phyloP scores from a whole-genome alignment of 2,888 invertebrate genomes.

The Plusia festucae region DNA sequence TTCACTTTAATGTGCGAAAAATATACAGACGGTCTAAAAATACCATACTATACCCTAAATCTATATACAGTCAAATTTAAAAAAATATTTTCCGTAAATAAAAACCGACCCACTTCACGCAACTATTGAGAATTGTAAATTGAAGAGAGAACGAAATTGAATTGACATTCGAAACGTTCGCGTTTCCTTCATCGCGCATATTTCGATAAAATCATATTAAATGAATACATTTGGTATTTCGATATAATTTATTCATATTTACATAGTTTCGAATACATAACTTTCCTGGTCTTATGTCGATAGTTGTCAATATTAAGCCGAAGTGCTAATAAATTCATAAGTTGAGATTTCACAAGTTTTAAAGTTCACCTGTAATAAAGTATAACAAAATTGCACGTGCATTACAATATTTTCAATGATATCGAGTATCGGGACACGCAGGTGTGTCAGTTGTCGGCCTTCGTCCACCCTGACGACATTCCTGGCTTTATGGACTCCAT shows the following conservation, averaged over 20 bases:
- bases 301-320: conserved; percentile 12
- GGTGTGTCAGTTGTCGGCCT: conserved; percentile 58
- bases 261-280: conserved; percentile 22
- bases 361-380: conserved; percentile 32
- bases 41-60: no score
- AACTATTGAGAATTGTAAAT: conserved; percentile 15
- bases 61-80: no score
- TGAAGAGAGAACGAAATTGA: conserved; percentile 18
- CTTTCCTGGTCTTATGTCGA: conserved; percentile 22
- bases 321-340: conserved; percentile 15
- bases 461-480: conserved; percentile 65
- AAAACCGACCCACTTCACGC: conserved; percentile 8
- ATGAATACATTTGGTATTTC: conserved; percentile 25
- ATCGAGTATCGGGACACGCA: conserved; percentile 37
- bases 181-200: conserved; percentile 37
- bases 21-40: no score
- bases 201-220: conserved; percentile 37
- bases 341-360: conserved; percentile 18
- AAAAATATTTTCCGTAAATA: neutral
- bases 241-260: conserved; percentile 38
- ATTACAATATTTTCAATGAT: conserved; percentile 50
- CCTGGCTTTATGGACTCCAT: conserved; percentile 47
- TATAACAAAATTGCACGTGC: conserved; percentile 47
- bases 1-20: no score
- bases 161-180: conserved; percentile 30